These are phyloP conservation scores for Porites evermanni DNA, from an alignment of 92 coral and sea anemone genomes.

Conservation along the genomic window DNA sequence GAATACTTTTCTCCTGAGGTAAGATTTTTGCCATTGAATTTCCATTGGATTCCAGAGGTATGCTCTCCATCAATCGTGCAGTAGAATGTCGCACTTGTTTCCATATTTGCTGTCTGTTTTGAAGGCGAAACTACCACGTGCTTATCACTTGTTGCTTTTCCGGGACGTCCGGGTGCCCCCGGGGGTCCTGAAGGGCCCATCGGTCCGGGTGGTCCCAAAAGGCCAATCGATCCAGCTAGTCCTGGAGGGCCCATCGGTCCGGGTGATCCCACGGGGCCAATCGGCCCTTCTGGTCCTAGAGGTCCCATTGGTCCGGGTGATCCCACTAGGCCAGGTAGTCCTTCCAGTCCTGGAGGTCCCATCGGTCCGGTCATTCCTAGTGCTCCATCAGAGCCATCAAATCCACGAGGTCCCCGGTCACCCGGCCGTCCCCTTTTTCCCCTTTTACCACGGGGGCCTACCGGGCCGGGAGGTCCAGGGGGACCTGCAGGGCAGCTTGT, in stretches of 20 bases:
- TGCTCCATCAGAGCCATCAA: not conserved
- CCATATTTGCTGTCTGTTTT: slow-evolving; percentile 7
- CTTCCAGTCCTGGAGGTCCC: not conserved
- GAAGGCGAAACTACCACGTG: slow-evolving; percentile 18
- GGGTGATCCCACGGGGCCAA: no score
- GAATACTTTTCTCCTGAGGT: not conserved
- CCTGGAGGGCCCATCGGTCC: not conserved
- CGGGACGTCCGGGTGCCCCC: not conserved
- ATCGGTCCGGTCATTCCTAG: not conserved
- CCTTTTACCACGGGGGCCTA: slow-evolving; percentile 22
- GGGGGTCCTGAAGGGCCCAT: not conserved
- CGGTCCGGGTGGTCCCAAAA: not conserved
- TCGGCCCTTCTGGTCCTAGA: not conserved
- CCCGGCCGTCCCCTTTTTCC: slow-evolving; percentile 16
- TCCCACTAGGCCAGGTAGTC: not conserved
- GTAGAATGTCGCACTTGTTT: not conserved
- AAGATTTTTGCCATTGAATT: slow-evolving; percentile 4
- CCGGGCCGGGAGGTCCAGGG: slow-evolving; percentile 28
- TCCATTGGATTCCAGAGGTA: slow-evolving; percentile 7
- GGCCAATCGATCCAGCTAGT: no score
- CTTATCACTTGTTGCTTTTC: not conserved
- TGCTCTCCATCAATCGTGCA: slow-evolving; percentile 26
- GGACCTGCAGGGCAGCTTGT: slow-evolving; percentile 31
- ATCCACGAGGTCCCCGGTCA: slow-evolving; percentile 4
- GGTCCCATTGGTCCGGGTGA: not conserved